phyloP scores from a whole-genome alignment of 2,888 invertebrate genomes.

The Hipparchia semele region DNA sequence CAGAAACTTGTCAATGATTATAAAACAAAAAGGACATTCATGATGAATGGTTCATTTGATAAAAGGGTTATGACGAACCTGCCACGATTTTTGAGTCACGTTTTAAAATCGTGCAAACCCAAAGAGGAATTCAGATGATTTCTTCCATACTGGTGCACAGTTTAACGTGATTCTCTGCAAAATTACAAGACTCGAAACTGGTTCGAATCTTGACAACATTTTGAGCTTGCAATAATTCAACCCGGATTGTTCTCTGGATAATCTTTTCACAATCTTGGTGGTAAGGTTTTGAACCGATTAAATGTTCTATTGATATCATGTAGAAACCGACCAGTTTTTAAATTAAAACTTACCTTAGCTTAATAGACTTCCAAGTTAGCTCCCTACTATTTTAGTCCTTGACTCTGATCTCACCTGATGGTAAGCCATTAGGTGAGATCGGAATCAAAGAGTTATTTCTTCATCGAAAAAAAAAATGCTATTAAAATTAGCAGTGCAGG shows the following conservation, averaged over 20 bases:
- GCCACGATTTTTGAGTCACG: constrained; percentile 21
- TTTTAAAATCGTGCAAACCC: constrained; percentile 22
- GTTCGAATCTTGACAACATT: constrained; percentile 10
- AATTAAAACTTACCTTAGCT: too few species aligned
- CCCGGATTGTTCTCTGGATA: not conserved
- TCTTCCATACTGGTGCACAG: constrained; percentile 6
- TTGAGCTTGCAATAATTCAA: constrained; percentile 3
- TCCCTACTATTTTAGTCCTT: too few species aligned
- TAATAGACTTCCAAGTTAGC: too few species aligned
- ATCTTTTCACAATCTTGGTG: not conserved
- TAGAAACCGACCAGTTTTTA: not conserved
- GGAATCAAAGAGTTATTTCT: too few species aligned
- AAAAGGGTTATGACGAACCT: constrained; percentile 20
- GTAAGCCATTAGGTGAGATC: too few species aligned
- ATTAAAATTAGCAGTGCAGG: too few species aligned
- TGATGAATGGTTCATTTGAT: constrained; percentile 17
- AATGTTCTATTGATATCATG: not conserved
- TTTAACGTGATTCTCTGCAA: constrained; percentile 9
- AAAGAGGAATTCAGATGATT: constrained; percentile 12
- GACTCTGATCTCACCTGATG: too few species aligned
- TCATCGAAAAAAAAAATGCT: too few species aligned
- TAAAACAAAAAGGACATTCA: not conserved
- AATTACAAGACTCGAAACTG: constrained; percentile 11
- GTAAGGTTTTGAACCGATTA: not conserved
- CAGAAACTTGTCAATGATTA: constrained; percentile 5